phyloP scores from a whole-genome alignment of 2,113 vertebrate species.

The Arizona elegans region DNA sequence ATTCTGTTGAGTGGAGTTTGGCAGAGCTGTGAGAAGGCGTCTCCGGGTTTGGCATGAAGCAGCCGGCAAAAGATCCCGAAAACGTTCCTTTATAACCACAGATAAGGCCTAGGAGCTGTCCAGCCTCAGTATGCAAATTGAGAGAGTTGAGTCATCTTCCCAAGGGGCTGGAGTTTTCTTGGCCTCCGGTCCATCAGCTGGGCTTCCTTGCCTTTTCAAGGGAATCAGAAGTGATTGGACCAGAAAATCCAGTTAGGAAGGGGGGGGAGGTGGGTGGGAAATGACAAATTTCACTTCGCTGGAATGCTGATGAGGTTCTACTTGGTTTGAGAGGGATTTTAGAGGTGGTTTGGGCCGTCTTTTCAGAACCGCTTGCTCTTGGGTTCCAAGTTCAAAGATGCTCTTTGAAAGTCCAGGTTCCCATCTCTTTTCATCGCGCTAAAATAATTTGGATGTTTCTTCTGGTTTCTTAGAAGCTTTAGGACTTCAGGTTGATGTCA shows the following conservation, averaged over 20 bases:
- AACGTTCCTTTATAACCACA: conserved; percentile 10
- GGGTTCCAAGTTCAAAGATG: not conserved
- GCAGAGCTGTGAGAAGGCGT: not conserved
- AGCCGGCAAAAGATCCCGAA: not conserved
- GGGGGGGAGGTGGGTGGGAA: not conserved
- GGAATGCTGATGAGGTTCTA: no score
- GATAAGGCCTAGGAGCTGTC: conserved; percentile 32
- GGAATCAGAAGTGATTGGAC: conserved; percentile 21
- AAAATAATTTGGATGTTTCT: not conserved
- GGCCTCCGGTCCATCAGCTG: conserved; percentile 15
- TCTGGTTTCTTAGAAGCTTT: not conserved
- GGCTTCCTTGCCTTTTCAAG: conserved; percentile 42
- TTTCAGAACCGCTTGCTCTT: not conserved
- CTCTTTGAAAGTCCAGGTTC: not conserved
- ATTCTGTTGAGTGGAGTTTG: not conserved
- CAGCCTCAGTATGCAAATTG: conserved; percentile 47
- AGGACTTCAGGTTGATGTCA: not conserved
- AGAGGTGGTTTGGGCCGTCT: not conserved
- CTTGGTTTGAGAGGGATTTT: not conserved
- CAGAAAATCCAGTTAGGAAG: not conserved
- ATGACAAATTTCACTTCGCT: not conserved
- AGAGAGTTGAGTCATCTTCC: conserved; percentile 22
- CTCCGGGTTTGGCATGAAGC: not conserved
- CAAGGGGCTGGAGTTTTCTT: conserved; percentile 45
- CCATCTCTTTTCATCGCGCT: not conserved